Base-by-base conservation (phyloP, 2,888 invertebrate species). In the Agriopis leucophaearia region DNA sequence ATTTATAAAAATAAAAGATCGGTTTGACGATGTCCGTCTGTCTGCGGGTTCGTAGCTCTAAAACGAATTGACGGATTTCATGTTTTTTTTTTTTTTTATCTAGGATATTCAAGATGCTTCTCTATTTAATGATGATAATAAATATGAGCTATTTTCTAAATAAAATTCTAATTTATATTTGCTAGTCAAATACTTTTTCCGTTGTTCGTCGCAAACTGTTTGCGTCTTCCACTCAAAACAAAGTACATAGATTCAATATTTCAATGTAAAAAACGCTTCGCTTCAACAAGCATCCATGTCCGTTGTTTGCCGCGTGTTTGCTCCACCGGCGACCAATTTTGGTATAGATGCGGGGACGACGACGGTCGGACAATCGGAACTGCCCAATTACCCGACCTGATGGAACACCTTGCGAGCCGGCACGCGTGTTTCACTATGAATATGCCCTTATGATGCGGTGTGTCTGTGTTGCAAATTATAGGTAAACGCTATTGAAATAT, bases 371-470 rank as follows among this genome's bases (percentile, higher is more conserved):
- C 88, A 89, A 89, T 89, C 90, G 90, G 90, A 90, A 90, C 84
- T 73, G 76, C 76, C 80, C 91, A 88, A 91, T 91, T 91, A 91
- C 80, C 72, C 69, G 74, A 71, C 59, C 79, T 86, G 87, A 89
- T 86, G 82, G 86, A 87, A 90, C 91, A 89, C 90, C 90, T 90
- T 91, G 88, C 89, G 45, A 47, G 59, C 44, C 52, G 47, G 52
- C 79, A 74, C 77, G 78, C 81, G 74, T 76, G 36, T 3, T 54
- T 12, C 10, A 38, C 62, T 68, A 61, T 73, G 72, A 75, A 68
- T 60, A 15, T 48, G 59, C 45, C 50, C 59, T 60, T 64, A 61
- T 59, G 57, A 51, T 74, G 77, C 71, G 71, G n/a, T 42, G 50
- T 16, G 10, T 35, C 35, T 38, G 38, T 48, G 10, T 36, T 40